Conservation (phyloP, 1,140 invertebrate genomes). For the Ceratina australensis region DNA sequence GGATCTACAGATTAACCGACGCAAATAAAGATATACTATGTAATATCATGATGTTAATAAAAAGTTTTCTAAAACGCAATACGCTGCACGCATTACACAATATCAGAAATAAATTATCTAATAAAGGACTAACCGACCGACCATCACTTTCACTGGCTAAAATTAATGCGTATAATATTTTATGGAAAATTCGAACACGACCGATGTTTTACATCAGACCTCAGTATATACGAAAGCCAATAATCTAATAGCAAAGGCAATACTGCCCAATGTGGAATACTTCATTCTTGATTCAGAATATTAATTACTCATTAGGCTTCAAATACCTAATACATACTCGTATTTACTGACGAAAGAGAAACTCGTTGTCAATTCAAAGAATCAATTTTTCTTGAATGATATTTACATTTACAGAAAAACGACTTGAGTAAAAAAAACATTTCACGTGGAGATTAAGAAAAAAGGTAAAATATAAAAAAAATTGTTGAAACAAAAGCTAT, state of each 20-base stretch:
- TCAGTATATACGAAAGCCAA: conserved; percentile 51
- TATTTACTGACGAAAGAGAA: conserved; percentile 29
- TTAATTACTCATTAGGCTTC: conserved; percentile 47
- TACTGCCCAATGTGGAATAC: conserved; percentile 58
- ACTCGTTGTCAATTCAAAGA: conserved; percentile 32
- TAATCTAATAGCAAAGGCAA: conserved; percentile 59
- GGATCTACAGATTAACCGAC: neutral
- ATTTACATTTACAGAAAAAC: conserved; percentile 7
- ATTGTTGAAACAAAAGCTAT: neutral
- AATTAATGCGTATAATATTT: conserved; percentile 1
- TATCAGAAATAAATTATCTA: conserved; percentile 12
- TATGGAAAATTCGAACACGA: neutral
- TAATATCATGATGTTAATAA: neutral
- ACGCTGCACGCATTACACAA: neutral
- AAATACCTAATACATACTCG: conserved; percentile 39
- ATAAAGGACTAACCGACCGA: conserved; percentile 10
- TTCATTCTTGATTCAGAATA: conserved; percentile 58
- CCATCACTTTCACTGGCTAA: conserved; percentile 8
- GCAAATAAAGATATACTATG: neutral
- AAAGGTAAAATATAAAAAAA: neutral
- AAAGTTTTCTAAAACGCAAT: conserved; percentile 9
- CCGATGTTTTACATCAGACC: conserved; percentile 48
- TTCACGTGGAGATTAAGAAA: neutral
- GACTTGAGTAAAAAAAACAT: neutral
- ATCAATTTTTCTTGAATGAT: conserved; percentile 3